These are phyloP conservation scores for Siderastrea siderea DNA, from an alignment of 92 coral and sea anemone species.

Conservation along the genomic window DNA sequence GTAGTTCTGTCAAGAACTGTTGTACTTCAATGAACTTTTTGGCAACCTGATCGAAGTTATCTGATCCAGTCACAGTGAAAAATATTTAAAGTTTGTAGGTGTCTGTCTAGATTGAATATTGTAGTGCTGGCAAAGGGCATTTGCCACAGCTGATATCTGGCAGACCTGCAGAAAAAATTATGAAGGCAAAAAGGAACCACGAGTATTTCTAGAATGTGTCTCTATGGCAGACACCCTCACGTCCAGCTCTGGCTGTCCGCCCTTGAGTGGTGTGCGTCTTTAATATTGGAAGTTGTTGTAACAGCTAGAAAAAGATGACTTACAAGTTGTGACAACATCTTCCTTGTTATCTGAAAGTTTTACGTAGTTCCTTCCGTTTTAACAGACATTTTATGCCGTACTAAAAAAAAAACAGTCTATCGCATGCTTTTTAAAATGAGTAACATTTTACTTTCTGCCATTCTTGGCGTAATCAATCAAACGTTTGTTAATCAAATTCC, in stretches of 20 bases:
- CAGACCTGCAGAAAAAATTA: background rate
- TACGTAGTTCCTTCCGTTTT: background rate
- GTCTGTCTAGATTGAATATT: background rate
- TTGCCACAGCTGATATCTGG: background rate
- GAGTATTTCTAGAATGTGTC: background rate
- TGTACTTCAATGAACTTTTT: background rate
- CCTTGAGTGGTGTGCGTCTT: no score
- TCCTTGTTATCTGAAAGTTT: background rate
- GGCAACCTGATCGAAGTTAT: no score
- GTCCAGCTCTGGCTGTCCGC: background rate
- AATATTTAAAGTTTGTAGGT: background rate
- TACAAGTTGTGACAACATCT: background rate
- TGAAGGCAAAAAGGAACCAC: no score
- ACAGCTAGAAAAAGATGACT: background rate
- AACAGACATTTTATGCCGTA: no score
- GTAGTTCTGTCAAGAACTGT: background rate
- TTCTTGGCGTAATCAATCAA: no score
- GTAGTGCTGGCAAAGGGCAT: conserved; percentile 2
- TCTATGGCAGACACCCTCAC: background rate
- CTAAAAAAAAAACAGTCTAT: no score
- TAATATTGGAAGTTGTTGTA: no score
- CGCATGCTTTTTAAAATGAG: no score
- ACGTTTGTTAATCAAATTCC: no score
- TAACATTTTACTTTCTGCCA: no score
- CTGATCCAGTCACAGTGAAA: no score